phyloP scores from a whole-genome alignment of 2,113 vertebrate genomes.

The Tapirus terrestris region DNA sequence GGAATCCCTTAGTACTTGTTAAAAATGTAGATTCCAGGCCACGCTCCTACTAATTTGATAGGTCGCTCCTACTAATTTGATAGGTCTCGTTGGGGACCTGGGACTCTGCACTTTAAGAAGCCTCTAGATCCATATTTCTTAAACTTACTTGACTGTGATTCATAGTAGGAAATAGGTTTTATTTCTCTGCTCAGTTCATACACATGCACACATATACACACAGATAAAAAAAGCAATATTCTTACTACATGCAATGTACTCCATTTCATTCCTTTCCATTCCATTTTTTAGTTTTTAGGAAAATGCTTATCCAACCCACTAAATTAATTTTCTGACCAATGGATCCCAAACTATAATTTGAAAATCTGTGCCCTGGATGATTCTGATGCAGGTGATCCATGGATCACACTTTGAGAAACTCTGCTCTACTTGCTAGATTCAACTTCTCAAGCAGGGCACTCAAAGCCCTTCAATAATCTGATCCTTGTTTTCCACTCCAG shows the following conservation, averaged over 20 bases:
- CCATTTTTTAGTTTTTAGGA: neutral
- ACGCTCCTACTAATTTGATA: neutral
- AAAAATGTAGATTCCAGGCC: conserved; percentile 21
- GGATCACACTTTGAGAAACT: neutral
- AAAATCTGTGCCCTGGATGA: neutral
- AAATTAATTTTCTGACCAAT: conserved; percentile 21
- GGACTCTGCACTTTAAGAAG: neutral
- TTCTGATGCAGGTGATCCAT: neutral
- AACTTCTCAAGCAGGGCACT: neutral
- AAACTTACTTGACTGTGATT: neutral
- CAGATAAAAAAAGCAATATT: neutral
- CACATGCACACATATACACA: neutral
- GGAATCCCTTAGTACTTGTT: neutral
- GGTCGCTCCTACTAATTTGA: neutral
- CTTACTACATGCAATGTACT: neutral
- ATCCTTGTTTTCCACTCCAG: neutral
- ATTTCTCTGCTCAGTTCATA: neutral
- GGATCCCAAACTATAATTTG: neutral
- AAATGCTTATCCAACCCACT: neutral
- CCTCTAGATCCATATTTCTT: neutral
- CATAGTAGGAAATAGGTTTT: conserved; percentile 18
- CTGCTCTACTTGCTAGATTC: neutral
- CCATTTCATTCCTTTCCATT: neutral
- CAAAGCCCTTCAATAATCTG: neutral
- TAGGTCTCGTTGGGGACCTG: neutral